phyloP scores from a whole-genome alignment of 2,113 vertebrate species.

The Forbesichthys agassizii region DNA sequence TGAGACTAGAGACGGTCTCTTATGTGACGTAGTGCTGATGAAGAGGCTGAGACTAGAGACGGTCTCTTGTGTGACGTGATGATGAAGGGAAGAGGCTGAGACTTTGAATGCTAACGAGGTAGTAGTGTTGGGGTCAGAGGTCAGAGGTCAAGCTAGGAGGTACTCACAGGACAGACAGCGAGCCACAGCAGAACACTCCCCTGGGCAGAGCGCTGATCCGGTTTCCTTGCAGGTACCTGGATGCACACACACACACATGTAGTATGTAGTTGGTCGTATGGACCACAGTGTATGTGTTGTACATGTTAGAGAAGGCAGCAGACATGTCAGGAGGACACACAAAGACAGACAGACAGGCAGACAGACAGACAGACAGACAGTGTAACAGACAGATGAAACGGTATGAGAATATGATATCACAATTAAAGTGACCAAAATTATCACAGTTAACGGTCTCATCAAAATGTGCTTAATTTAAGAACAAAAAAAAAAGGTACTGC shows the following conservation, averaged over 20 bases:
- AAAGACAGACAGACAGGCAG: conserved; percentile 8
- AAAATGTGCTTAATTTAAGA: too few relatives aligned
- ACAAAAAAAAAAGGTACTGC: too few relatives aligned
- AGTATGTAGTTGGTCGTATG: conserved; percentile 9
- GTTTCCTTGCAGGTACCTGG: conserved; percentile 80
- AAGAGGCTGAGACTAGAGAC: too few relatives aligned
- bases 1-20: too few relatives aligned
- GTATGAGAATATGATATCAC: too few relatives aligned
- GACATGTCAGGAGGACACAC: background rate
- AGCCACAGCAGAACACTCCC: conserved; percentile 71
- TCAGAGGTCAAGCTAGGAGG: background rate
- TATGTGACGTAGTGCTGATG: too few relatives aligned
- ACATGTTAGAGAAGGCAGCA: background rate
- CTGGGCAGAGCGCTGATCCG: conserved; percentile 72
- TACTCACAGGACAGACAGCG: conserved; percentile 77
- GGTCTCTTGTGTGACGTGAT: too few relatives aligned
- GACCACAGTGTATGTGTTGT: background rate
- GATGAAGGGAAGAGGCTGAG: too few relatives aligned
- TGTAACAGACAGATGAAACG: background rate
- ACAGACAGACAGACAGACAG: background rate
- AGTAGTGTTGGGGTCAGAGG: too few relatives aligned
- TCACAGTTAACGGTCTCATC: too few relatives aligned
- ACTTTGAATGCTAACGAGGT: too few relatives aligned
- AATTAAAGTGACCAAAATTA: too few relatives aligned
- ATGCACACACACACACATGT: conserved; percentile 9